Conservation (phyloP, 2,113 vertebrate genomes). For the Rhizomys pruinosus region DNA sequence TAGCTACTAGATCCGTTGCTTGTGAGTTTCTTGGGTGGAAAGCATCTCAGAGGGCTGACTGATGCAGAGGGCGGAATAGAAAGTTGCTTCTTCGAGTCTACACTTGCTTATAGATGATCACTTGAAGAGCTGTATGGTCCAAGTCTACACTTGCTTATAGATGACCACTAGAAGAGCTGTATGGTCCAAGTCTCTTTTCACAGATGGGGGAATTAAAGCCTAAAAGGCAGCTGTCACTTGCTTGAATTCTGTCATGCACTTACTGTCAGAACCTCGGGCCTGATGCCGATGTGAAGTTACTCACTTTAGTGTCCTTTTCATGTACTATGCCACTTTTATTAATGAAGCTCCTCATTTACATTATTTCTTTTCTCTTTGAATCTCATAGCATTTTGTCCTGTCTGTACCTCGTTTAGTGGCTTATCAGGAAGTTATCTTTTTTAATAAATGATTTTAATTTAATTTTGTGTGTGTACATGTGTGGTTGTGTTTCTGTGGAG, state of each 20-base stretch:
- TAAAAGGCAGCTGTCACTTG: not conserved
- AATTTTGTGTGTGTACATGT: too few species aligned
- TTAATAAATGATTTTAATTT: not conserved
- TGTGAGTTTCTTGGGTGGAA: constrained; percentile 38
- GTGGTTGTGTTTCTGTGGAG: not conserved
- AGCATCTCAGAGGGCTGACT: not conserved
- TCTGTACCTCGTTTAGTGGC: not conserved
- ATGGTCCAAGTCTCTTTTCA: not conserved
- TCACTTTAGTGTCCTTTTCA: constrained; percentile 41
- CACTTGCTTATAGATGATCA: not conserved
- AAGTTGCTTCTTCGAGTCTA: not conserved
- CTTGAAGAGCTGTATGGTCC: not conserved
- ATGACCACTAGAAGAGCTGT: not conserved
- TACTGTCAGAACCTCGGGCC: constrained; percentile 19
- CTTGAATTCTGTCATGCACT: constrained; percentile 4
- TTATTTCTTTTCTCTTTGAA: constrained; percentile 17
- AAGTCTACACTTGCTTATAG: not conserved
- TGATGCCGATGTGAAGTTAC: constrained; percentile 27
- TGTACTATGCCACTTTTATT: constrained; percentile 15
- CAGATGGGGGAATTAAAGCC: not conserved
- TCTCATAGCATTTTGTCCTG: constrained; percentile 2
- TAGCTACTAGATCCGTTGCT: not conserved
- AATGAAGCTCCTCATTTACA: constrained; percentile 24
- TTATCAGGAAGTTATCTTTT: constrained; percentile 9
- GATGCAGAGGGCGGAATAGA: not conserved